Base-by-base conservation (phyloP, 2,797 vertebrate species). In the Acestrorhynchus altus region DNA sequence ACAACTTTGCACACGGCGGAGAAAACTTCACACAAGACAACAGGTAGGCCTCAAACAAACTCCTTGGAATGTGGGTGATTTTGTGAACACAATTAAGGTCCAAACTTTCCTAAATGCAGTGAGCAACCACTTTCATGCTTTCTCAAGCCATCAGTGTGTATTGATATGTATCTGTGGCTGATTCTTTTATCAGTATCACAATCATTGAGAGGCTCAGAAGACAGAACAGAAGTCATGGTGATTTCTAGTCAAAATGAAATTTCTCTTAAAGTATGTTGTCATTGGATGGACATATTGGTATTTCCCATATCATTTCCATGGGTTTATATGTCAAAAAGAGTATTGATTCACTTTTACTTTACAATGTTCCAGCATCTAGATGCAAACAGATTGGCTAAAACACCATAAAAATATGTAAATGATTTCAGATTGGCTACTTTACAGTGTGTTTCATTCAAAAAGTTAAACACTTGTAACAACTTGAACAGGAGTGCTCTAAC, bases 1-100 rank as follows among this genome's bases (percentile, higher is more conserved):
- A 73, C 72, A 78, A 52, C 71, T 60, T 61, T 40, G 20, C 65
- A 46, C 44, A 68, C 67, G 68, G 75, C 75, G 61, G 40, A 80
- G 39, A 18, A 64, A 10, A 54, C 28, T 68, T 60, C 28, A 60
- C 42, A 9, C 44, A 61, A 63, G n/a, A 83, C 11, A 52, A 47
- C 66, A 83, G 75, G 75, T 83, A 83, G 42, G 54, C 26, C 20
- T 18, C 8, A 11, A 35, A 59, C 56, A 20, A 71, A 65, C 56
- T 56, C 28, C 20, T 57, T 46, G 2, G 12, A 13, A 24, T 42
- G 20, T 15, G 26, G 26, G 26, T 47, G 22, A 47, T 16, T 67
- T 28, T 28, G n/a, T 16, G 16, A 67, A 16, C 24, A 18, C 31
- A 44, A 28, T 22, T 7, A 49, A 7, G 4, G n/a, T 42, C n/a